Percentiles rank a stretch among this genome's conserved stretches.
Conservation (phyloP, 2,888 invertebrate species). For the Agonopterix alstromeriana region DNA sequence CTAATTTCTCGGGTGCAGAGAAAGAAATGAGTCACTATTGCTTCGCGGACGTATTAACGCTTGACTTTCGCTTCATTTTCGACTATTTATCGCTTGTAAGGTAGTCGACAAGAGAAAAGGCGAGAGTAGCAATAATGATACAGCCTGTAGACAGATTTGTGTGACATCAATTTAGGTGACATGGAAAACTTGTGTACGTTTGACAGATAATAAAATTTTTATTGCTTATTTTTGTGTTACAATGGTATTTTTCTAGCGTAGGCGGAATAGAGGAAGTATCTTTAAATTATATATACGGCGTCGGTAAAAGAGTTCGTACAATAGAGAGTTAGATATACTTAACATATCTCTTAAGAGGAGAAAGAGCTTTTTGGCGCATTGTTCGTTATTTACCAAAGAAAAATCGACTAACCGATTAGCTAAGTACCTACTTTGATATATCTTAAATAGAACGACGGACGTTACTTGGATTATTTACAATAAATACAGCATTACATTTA, state of each 20-base stretch:
- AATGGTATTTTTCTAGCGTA: constrained; percentile 3
- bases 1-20: constrained; percentile 28
- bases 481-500: no score
- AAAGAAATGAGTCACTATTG: constrained; percentile 29
- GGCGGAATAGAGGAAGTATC: not conserved
- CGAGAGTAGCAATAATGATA: constrained; percentile 32
- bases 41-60: constrained; percentile 33
- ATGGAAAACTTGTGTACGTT: constrained; percentile 40
- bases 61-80: constrained; percentile 33
- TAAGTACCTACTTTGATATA: no score
- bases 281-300: no score
- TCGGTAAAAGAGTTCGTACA: no score
- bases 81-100: constrained; percentile 23
- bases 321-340: no score
- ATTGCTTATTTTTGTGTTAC: constrained; percentile 11
- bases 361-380: no score
- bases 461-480: no score
- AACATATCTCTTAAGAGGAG: no score
- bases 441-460: no score
- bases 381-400: no score
- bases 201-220: constrained; percentile 28
- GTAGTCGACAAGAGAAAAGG: constrained; percentile 41
- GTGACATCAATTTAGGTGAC: constrained; percentile 50
- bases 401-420: no score
- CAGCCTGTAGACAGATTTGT: constrained; percentile 50